phyloP scores from a whole-genome alignment of 2,113 vertebrate species.

The Candoia aspera region DNA sequence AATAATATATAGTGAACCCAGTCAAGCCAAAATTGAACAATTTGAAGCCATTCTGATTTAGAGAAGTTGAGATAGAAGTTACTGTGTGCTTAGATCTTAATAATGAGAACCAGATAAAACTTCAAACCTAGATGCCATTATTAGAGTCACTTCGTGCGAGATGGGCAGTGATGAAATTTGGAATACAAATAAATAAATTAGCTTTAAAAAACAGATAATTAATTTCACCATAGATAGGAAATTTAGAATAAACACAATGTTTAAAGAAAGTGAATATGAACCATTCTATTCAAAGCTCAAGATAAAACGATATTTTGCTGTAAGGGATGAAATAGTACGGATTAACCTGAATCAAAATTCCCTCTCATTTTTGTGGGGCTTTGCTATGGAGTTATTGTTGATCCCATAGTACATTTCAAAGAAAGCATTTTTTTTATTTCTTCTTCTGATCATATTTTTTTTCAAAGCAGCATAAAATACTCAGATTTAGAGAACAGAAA shows the following conservation, averaged over 20 bases:
- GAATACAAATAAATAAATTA: no score
- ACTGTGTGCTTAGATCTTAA: not conserved
- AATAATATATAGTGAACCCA: not conserved
- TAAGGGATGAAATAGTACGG: not conserved
- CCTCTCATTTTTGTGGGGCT: not conserved
- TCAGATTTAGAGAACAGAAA: not conserved
- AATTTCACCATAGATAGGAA: not conserved
- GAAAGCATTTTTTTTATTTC: not conserved
- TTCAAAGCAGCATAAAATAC: not conserved
- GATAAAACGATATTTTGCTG: not conserved
- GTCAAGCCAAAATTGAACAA: not conserved
- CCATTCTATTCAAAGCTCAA: not conserved
- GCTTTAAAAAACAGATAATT: not conserved
- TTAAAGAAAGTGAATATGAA: conserved; percentile 17
- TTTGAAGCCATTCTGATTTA: not conserved
- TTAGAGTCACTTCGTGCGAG: no score
- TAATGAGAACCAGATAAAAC: not conserved
- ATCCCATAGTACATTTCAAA: not conserved
- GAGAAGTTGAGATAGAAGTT: not conserved
- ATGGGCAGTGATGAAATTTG: no score
- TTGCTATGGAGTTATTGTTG: not conserved
- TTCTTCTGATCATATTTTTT: not conserved
- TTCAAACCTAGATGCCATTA: not conserved
- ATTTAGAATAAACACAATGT: conserved; percentile 14
- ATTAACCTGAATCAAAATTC: not conserved